phyloP scores from a whole-genome alignment of 2,888 invertebrate genomes.

The Cheilosia grossa region DNA sequence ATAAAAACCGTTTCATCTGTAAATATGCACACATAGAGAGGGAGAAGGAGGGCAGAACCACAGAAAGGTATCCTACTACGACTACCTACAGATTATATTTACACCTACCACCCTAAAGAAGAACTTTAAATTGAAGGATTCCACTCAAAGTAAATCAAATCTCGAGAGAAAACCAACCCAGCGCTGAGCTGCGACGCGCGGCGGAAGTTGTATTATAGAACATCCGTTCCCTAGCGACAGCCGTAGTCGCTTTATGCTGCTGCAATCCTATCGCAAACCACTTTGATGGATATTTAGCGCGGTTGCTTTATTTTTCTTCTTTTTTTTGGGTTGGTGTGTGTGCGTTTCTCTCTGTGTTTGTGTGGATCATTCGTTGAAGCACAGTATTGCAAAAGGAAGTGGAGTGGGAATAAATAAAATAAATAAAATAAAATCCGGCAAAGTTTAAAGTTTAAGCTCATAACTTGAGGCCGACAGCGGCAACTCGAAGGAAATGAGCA shows the following conservation, averaged over 20 bases:
- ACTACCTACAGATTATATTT: conserved; percentile 15
- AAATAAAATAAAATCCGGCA: conserved; percentile 64
- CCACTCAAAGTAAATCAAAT: conserved; percentile 74
- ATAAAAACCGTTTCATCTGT: conserved; percentile 55
- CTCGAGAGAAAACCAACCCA: conserved; percentile 59
- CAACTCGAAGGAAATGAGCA: conserved; percentile 72
- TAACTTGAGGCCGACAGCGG: conserved; percentile 70
- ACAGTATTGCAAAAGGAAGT: conserved; percentile 45
- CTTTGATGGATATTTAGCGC: conserved; percentile 74
- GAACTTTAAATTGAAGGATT: conserved; percentile 70
- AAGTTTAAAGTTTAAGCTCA: conserved; percentile 72
- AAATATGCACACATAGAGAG: conserved; percentile 6
- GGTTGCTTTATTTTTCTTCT: conserved; percentile 13
- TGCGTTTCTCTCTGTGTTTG: conserved; percentile 3
- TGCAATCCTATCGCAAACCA: conserved; percentile 66
- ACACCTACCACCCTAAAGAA: conserved; percentile 37
- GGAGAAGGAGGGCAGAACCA: background rate
- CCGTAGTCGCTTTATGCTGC: conserved; percentile 58
- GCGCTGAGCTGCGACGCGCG: conserved; percentile 24
- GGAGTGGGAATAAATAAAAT: conserved; percentile 65
- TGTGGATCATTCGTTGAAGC: conserved; percentile 41
- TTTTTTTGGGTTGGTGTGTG: background rate
- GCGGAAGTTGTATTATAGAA: conserved; percentile 61
- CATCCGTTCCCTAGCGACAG: conserved; percentile 70
- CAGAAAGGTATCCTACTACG: background rate